Base-by-base conservation (phyloP, 2,888 invertebrate species). In the Punctoribates punctum region DNA sequence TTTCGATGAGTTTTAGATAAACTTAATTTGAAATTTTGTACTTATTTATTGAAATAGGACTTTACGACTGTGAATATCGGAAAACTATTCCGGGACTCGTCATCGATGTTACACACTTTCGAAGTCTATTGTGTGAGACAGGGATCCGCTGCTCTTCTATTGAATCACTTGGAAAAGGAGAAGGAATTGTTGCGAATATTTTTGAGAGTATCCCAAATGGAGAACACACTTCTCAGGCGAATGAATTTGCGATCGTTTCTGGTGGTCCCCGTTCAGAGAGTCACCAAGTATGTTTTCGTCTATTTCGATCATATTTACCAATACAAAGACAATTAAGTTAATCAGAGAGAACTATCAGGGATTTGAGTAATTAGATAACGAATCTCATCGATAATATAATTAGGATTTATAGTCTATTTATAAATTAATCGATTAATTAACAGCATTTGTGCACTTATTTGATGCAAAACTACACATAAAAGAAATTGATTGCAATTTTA, bases 201-300 rank as follows among this genome's bases (percentile, higher is more conserved):
- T 85, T 87, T 97, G 77, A 90, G 93, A 83, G 96, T 96, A 77
- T 96, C 96, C 51, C 96, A 96, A 87, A 94, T 95, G 92, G 96
- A 96, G 85, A 96, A 96, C 84, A 89, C 92, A 25, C 91, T 94
- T 79, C 86, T 96, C 80, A 87, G 96, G 81, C 88, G 96, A 81
- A 96, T 96, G 96, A 96, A 96, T 84, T 87, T 97, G 72, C 94
- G 96, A 85, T 95, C 96, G n/a, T 97, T 96, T 85, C 88, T 96
- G 76, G 96, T 96, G 95, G 95, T 93, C 81, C 96, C 96, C 79
- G 96, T 97, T 79, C 96, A 96, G 87, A 88, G 96, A 84, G 95
- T 96, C 81, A 96, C 96, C 81, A 96, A 96, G 86, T 84, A 79
- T 81, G 82, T n/a, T n/a, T n/a, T n/a, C n/a, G n/a, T 78, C 13